Evolutionary conservation across 1,140 invertebrate genomes (phyloP), one percentile per base, ranked within the genome.

Genomic region (Forficula auricularia): DNA sequence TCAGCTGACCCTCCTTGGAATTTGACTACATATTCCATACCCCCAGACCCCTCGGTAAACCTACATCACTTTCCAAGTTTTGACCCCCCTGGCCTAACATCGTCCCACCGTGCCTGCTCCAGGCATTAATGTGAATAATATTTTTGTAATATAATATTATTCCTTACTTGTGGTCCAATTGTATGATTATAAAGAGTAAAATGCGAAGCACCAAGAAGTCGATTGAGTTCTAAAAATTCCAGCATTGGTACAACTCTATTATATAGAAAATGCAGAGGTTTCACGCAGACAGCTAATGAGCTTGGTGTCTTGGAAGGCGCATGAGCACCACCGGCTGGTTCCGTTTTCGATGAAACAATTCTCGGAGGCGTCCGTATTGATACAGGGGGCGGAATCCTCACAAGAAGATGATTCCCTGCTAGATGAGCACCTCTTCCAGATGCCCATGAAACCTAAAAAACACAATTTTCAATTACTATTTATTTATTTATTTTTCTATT

Each of bases 121-220:
- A n/a, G n/a, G n/a, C n/a, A n/a, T n/a, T n/a, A 32, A n/a, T 32
- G 30, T 32, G 30, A 32, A 7, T 18, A 36, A 36, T 18, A 6
- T 13, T 6, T 14, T 13, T 14, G 38, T 50, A 53, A 12, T 67
- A 68, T 0, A 87, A 83, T 6, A 27, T 27, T 6, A 27, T 27
- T 6, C 10, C 10, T 27, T 27, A 27, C 22, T 36, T 81, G 73
- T 2, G 65, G 56, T 4, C 86, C 83, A 19, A 90, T 65, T 0
- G 87, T 88, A 56, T 91, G 77, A 58, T 95, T 94, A 65, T 92
- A 96, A 56, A 96, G 79, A 19, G 84, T 84, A 56, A 95, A 88
- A 57, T 89, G 84, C 19, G 74, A 74, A 1, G 83, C 83, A 1
- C 90, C 90, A 38, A 95, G 63, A 13, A 95, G 59, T 6, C 72